Evolutionary conservation across 2,113 vertebrate species (phyloP).

Genomic region (Aegypius monachus): DNA sequence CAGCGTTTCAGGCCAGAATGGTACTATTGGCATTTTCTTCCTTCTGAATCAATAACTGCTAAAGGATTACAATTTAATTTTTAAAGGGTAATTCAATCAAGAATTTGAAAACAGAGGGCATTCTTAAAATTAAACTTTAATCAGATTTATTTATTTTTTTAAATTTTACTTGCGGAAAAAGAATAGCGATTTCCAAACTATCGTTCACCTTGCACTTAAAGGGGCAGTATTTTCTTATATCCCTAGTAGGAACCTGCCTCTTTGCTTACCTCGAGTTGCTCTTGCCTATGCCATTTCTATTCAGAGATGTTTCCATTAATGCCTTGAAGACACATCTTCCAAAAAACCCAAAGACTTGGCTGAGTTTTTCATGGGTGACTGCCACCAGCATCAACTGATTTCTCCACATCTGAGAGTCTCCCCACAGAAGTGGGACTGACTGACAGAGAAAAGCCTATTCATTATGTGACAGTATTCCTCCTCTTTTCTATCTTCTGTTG

Average conservation of each 20-base stretch:
- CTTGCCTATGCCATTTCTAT: not conserved
- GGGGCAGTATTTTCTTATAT: not conserved
- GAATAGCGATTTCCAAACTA: not conserved
- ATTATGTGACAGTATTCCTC: not conserved
- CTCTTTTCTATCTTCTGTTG: not conserved
- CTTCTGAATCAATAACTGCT: conserved; percentile 47
- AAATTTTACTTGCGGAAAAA: not conserved
- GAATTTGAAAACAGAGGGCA: conserved; percentile 35
- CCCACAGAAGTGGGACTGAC: not conserved
- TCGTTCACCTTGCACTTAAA: not conserved
- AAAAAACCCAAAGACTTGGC: not conserved
- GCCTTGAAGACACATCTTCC: not conserved
- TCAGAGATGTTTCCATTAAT: not conserved
- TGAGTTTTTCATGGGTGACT: not conserved
- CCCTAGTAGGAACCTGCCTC: not conserved
- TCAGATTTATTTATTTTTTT: not conserved
- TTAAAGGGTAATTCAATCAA: conserved; percentile 66
- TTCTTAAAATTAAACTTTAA: conserved; percentile 58
- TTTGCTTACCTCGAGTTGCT: not conserved
- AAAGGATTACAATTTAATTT: conserved; percentile 58
- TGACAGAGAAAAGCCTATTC: not conserved
- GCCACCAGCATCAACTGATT: not conserved
- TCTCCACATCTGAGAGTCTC: not conserved
- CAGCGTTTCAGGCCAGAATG: conserved; percentile 19
- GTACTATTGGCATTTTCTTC: conserved; percentile 47